Evolutionary conservation across 2,888 invertebrate species (phyloP), one percentile per base, ranked within the genome.

Genomic region (Rotaria magnacalcarata): DNA sequence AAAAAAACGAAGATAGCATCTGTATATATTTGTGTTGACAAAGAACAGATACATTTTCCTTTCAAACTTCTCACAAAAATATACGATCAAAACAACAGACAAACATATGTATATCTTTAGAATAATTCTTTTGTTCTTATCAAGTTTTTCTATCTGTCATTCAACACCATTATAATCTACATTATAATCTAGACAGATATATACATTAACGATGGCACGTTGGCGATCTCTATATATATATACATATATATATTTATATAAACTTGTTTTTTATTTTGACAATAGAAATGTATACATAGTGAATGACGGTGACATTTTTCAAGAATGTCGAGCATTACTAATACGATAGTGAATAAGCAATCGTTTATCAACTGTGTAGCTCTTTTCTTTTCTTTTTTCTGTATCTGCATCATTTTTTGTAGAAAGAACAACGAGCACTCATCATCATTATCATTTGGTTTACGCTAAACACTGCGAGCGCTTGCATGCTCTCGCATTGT

Each of bases 401-500:
- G 27, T 67, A 34, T 67, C 67, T 19, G 34, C 19, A 6, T 67
- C 14, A 34, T 67, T 27, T 67, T 67, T 6, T 67, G 16, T 0
- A 67, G 27, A 67, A 67, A 67, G 67, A 67, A 67, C 67, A 67
- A 67, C 27, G 27, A 67, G 67, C 34, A 67, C 67, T 27, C 58
- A 60, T 60, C 67, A 67, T 67, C 67, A 67, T 67, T 67, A 67
- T 67, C 67, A 67, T 67, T 67, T 27, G 67, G 67, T 19, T 67
- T 34, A 34, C 34, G 67, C 67, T 67, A 34, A 67, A 67, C 34
- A 67, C 34, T 34, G 67, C 67, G 34, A 27, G 27, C 19, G 27
- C 34, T 67, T 1, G 14, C 2, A 14, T 34, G 34, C 16, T 67
- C 67, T 67, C 34, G 16, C 34, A 34, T 67, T 67, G 34, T 67